Evolutionary conservation across 2,888 invertebrate species (phyloP).

Genomic region (Isoperla grammatica): DNA sequence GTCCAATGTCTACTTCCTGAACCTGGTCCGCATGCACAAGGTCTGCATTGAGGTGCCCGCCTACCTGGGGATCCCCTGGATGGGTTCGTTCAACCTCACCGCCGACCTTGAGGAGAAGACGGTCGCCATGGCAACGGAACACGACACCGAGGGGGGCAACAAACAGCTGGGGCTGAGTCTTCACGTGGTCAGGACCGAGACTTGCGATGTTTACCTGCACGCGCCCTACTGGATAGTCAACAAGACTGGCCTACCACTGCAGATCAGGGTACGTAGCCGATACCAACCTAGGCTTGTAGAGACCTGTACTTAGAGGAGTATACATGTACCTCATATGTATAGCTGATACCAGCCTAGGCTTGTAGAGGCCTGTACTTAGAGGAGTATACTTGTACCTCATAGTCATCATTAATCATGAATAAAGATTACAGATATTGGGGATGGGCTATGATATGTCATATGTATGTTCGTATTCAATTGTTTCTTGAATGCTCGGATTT

Average conservation of each 20-base stretch:
- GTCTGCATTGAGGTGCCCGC: conserved; percentile 47
- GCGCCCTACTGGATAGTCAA: conserved; percentile 88
- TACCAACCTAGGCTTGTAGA: too few relatives aligned
- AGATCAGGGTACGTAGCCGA: conserved; percentile 69
- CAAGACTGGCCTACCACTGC: conserved; percentile 76
- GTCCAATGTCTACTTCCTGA: conserved; percentile 61
- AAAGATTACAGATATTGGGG: too few relatives aligned
- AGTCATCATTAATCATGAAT: too few relatives aligned
- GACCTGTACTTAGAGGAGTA: too few relatives aligned
- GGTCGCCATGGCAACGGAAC: conserved; percentile 59
- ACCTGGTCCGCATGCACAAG: conserved; percentile 54
- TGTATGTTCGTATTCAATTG: too few relatives aligned
- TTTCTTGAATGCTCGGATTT: too few relatives aligned
- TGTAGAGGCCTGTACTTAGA: too few relatives aligned
- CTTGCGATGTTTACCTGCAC: conserved; percentile 62
- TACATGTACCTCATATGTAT: too few relatives aligned
- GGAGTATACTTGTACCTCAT: too few relatives aligned
- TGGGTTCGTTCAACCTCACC: conserved; percentile 61
- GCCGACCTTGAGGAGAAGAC: conserved; percentile 50
- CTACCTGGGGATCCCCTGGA: conserved; percentile 65
- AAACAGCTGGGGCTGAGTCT: conserved; percentile 64
- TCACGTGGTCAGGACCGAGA: conserved; percentile 56
- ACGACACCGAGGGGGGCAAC: conserved; percentile 57
- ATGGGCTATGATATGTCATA: too few relatives aligned
- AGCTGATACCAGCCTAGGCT: too few relatives aligned